Evolutionary conservation across 2,797 vertebrate genomes (phyloP).

Genomic region (Girardinus metallicus): DNA sequence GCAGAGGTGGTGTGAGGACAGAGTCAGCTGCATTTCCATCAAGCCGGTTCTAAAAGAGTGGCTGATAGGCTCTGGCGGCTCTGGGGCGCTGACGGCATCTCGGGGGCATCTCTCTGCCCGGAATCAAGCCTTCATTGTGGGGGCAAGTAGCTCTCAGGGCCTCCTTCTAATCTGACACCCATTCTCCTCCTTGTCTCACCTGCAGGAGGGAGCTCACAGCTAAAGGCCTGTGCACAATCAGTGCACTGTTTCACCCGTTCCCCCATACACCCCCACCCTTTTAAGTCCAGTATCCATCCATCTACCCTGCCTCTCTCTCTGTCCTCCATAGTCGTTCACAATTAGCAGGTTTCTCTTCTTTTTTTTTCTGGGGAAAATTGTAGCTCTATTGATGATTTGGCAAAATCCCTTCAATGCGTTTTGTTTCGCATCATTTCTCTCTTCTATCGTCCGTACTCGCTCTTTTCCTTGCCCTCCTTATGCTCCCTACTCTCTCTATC

Average conservation of each 20-base stretch:
- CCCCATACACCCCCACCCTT: conserved; percentile 19
- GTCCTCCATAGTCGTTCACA: conserved; percentile 51
- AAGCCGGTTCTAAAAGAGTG: conserved; percentile 42
- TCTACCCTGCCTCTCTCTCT: conserved; percentile 30
- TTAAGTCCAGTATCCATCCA: conserved; percentile 62
- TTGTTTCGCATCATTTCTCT: conserved; percentile 38
- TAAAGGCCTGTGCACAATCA: conserved; percentile 66
- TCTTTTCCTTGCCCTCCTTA: conserved; percentile 56
- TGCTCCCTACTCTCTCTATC: conserved; percentile 44
- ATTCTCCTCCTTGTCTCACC: conserved; percentile 75
- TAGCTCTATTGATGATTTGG: conserved; percentile 35
- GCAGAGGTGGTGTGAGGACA: conserved; percentile 54
- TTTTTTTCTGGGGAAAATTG: conserved; percentile 16
- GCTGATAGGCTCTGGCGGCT: conserved; percentile 72
- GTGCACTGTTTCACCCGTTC: conserved; percentile 13
- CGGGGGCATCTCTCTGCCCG: conserved; percentile 65
- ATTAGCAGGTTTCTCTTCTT: conserved; percentile 56
- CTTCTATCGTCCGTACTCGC: conserved; percentile 34
- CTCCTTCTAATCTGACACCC: conserved; percentile 76
- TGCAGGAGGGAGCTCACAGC: conserved; percentile 76
- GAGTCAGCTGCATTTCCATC: conserved; percentile 41
- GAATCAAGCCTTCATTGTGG: conserved; percentile 78
- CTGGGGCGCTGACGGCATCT: conserved; percentile 64
- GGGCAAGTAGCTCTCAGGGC: conserved; percentile 70
- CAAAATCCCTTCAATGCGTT: conserved; percentile 40